Evolutionary conservation across 2,113 vertebrate species (phyloP), one percentile per base, ranked within the genome.

Genomic region (Alethe diademata): DNA sequence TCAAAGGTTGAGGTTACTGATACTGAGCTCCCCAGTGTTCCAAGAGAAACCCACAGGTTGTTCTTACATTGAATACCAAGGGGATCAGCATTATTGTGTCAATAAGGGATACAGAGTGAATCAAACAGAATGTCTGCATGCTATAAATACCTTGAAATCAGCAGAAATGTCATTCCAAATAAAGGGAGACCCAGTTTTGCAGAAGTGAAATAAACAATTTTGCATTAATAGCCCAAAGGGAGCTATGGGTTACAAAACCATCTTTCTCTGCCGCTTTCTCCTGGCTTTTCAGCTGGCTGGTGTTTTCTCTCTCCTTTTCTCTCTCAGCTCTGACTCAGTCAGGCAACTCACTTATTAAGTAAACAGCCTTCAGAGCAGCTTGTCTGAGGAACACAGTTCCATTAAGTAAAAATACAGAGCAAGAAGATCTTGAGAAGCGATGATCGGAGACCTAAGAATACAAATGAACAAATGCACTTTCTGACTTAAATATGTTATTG

Each of bases 401-500:
- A 79, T 95, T 88, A 91, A 62, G 81, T 14, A 66, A 90, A 95
- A 95, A 87, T 81, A 69, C 3, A 3, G 47, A 80, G 72, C 1
- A 19, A 94, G 78, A 90, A 92, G 60, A 80, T 71, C 76, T 85
- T 58, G 62, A 93, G 61, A 72, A 80, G 47, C 15, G 38, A 57
- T 19, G 71, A 86, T 85, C 64, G 48, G 78, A 79, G 56, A 79
- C 78, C 86, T 76, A 83, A 94, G 78, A 93, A 92, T 79, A 92
- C 62, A 88, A 96, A 93, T 50, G 80, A 92, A 87, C 40, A 75
- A 95, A 72, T 91, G 53, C 62, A 65, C 61, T 88, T 95, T 91
- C 91, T 81, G 73, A 89, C 94, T 93, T 94, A 95, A 95, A 89
- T 87, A 56, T 61, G 75, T 86, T 95, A 92, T 91, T 94, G 84